Evolutionary conservation across 2,113 vertebrate genomes (phyloP), one percentile per base, ranked within the genome.

Genomic region (Chascanopsetta lugubris): DNA sequence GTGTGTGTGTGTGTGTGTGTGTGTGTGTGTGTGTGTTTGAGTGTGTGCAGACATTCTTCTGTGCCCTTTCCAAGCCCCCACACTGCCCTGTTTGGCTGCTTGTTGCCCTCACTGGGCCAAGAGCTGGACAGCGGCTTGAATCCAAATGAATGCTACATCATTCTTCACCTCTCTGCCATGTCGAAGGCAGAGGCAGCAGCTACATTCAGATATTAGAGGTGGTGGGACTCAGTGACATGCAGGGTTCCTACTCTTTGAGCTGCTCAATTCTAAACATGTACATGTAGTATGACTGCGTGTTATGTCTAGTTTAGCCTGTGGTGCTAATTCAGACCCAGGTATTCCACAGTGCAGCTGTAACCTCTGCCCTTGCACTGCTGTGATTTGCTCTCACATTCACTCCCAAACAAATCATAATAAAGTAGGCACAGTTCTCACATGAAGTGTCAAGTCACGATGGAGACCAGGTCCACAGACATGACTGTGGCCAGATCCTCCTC

Each of bases 111-210:
- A 21, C 57, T 6, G 17, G 61, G 65, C 53, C 65, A 66, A 53
- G 36, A 71, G 43, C 46, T 27, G 68, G 65, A 54, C 43, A 13
- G 34, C 34, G 54, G 53, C 50, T 48, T 68, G 48, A 64, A 71
- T 74, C 40, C 49, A 51, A 77, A 77, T 38, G 26, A 77, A 59
- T 17, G 13, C 61, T 46, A 30, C 47, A 38, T 47, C 51, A 57
- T 38, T 56, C 73, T 21, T 72, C 54, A 62, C 50, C 55, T 67
- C 55, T 61, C 26, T 55, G 57, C 27, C 43, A 43, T 49, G 34
- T 46, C 62, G 21, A 7, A 53, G 34, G 26, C 53, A 32, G 43
- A 60, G 73, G 56, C 22, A 53, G 3, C 58, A 26, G 15, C 47
- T 66, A 5, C 32, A 13, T 38, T n/a, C 3, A 17, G 24, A 6